Base-by-base conservation (phyloP, 2,797 vertebrate genomes). In the Erpetoichthys calabaricus region DNA sequence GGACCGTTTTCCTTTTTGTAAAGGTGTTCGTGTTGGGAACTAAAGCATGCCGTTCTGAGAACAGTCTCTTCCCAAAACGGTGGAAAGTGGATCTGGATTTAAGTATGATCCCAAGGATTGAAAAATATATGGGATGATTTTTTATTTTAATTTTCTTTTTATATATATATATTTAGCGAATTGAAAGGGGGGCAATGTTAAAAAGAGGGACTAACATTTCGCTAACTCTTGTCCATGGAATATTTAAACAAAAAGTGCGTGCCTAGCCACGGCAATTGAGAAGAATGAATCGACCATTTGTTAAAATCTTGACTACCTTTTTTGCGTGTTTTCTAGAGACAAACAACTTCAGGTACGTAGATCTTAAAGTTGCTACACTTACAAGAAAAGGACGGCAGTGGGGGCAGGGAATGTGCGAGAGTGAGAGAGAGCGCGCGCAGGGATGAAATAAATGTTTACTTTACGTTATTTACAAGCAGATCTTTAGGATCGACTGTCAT, bases 201-300 rank as follows among this genome's bases (percentile, higher is more conserved):
- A 69, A 44, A 60, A 68, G 58, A 74, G 80, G 79, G 79, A 74
- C 75, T 80, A 75, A 73, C 72, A 70, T 71, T 67, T 76, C 76
- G 82, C 75, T 70, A 63, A 74, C 66, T 69, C 71, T 61, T 75
- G 76, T 72, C 76, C 73, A 80, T 73, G 81, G 79, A 66, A 75
- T 72, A 78, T n/a, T 73, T 74, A 76, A 73, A 69, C 25, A 25
- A 78, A 66, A 73, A 75, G 76, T 77, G 73, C 72, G 69, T 72
- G 80, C 74, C 82, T 75, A 82, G 83, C 77, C 77, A 78, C 77
- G 77, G 82, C 88, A 86, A 83, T 78, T 86, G 85, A 81, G 78
- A 83, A 94, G 92, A 91, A 98, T 98, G 95, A 90, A 83, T 87
- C 88, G 86, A 71, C 86, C 86, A 79, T 80, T 90, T 80, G 70